phyloP scores from a whole-genome alignment of 1,140 invertebrate genomes.

The Macrosteles quadrilineatus region DNA sequence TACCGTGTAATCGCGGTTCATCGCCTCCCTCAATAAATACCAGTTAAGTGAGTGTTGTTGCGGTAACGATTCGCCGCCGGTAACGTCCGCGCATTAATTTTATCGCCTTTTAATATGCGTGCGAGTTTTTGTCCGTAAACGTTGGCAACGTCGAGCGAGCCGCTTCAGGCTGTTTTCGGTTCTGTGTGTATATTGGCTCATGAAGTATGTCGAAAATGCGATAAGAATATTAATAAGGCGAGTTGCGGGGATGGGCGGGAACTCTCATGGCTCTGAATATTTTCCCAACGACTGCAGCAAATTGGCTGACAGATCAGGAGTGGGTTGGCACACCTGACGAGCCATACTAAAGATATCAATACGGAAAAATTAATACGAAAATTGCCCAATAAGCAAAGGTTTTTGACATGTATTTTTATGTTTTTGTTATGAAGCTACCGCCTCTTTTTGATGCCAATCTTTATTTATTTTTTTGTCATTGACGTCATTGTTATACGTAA shows the following conservation, averaged over 20 bases:
- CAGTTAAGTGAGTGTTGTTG: neutral
- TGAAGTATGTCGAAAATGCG: slow-evolving; percentile 22
- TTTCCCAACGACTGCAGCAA: slow-evolving; percentile 7
- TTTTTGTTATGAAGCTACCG: too few species aligned
- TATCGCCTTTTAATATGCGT: slow-evolving; percentile 25
- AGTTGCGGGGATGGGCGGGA: slow-evolving; percentile 18
- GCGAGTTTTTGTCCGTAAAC: slow-evolving; percentile 14
- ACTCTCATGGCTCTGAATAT: slow-evolving; percentile 17
- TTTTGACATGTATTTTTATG: too few species aligned
- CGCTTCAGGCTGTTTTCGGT: slow-evolving; percentile 16
- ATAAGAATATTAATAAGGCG: slow-evolving; percentile 24
- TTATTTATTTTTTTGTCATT: too few species aligned
- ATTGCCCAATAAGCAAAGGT: too few species aligned
- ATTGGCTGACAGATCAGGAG: slow-evolving; percentile 21
- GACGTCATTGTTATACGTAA: too few species aligned
- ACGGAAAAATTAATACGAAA: too few species aligned
- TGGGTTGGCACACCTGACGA: neutral
- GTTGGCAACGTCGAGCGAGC: neutral
- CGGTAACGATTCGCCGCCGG: neutral
- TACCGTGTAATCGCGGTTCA: too few species aligned
- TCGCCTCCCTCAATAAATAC: neutral
- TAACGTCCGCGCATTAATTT: slow-evolving; percentile 6
- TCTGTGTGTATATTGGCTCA: slow-evolving; percentile 25
- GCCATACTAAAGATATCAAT: too few species aligned
- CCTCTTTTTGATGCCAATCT: too few species aligned